Conservation (phyloP, 2,797 vertebrate genomes). For the Myoxocephalus aenaeus region DNA sequence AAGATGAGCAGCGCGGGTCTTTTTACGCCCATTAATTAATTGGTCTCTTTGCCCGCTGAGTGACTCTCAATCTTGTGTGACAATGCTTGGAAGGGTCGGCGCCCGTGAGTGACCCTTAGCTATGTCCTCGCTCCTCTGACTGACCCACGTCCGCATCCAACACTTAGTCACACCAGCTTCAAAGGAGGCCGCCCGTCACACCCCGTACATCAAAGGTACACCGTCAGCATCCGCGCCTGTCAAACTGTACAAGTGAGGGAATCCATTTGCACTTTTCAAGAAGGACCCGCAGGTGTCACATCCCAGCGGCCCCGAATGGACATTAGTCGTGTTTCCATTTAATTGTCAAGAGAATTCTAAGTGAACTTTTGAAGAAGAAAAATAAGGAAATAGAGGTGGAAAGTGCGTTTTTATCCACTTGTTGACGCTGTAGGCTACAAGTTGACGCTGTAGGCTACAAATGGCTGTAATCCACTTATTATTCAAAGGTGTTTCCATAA, state of each 20-base stretch:
- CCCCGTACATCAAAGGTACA: constrained; percentile 55
- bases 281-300: neutral
- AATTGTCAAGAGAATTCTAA: no score
- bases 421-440: no score
- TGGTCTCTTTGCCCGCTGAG: constrained; percentile 49
- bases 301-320: neutral
- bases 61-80: constrained; percentile 66
- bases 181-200: constrained; percentile 51
- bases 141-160: constrained; percentile 34
- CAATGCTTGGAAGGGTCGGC: constrained; percentile 68
- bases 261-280: neutral
- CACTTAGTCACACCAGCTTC: constrained; percentile 51
- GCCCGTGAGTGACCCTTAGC: constrained; percentile 50
- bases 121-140: constrained; percentile 20
- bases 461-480: no score
- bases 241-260: neutral
- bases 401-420: no score
- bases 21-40: neutral
- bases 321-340: neutral
- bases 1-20: constrained; percentile 39
- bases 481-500: no score
- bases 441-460: no score
- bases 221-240: neutral
- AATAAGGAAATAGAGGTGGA: no score
- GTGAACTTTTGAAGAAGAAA: no score